Base-by-base conservation (phyloP, 2,113 vertebrate genomes). In the Oncorhynchus clarkii region DNA sequence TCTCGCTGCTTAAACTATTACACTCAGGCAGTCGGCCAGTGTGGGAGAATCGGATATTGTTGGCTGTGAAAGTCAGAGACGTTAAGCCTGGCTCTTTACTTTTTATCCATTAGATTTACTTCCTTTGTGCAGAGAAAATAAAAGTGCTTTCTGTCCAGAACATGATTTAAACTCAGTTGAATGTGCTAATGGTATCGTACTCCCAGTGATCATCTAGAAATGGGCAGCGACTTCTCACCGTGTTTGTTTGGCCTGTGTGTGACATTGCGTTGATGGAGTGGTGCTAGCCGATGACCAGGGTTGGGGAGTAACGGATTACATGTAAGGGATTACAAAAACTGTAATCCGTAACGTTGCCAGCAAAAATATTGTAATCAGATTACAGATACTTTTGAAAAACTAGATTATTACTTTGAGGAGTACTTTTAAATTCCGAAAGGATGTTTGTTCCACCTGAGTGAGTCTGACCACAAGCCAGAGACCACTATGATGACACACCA, bases 1-100 rank as follows among this genome's bases (percentile, higher is more conserved):
- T 48, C 75, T 84, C 85, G 87, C 77, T 85, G 81, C 78, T 88
- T 85, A 51, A 77, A 86, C 83, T 84, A 79, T 89, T 90, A 84
- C 74, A 81, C 84, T 80, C 54, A 70, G 88, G 86, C 85, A 59
- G 16, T 11, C 24, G 18, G 71, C 76, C 80, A 77, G 31, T 11
- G 59, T 5, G 69, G 54, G 83, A 76, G 84, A 88, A 88, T 80
- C 86, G 87, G 79, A 86, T 27, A 73, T 84, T 88, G 87, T 84
- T 90, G 87, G 85, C 86, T 77, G 81, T 51, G 20, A 78, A 64
- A 57, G 76, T 74, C 45, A 48, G 45, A 60, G 22, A 66, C 48
- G 22, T 54, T 57, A 34, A 34, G 18, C 67, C 70, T 85, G 24
- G 22, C 31, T 74, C 74, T 83, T 68, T 74, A 72, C 87, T 85